A percentile compares a stretch with the other conserved stretches of the same genome.
Conservation (phyloP, 2,888 invertebrate species). For the Petrolisthes manimaculis region DNA sequence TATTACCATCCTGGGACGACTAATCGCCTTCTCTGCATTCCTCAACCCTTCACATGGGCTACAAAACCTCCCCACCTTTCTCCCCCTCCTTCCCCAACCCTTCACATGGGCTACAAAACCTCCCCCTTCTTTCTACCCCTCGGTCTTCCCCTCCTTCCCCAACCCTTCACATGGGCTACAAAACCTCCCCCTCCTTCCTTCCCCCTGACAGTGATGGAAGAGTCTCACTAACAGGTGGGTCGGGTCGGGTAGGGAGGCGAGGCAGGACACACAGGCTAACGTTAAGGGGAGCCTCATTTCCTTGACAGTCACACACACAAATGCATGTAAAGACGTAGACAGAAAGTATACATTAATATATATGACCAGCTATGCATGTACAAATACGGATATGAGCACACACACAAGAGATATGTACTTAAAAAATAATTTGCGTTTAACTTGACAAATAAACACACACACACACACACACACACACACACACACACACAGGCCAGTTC, state of each 20-base stretch:
- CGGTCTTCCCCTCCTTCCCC: slow-evolving; percentile 10
- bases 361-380: too few relatives aligned
- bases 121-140: not conserved
- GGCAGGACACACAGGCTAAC: too few relatives aligned
- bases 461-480: too few relatives aligned
- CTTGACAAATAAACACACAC: too few relatives aligned
- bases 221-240: slow-evolving; percentile 24
- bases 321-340: too few relatives aligned
- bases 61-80: not conserved
- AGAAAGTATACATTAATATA: too few relatives aligned
- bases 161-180: not conserved
- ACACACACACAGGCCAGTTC: too few relatives aligned
- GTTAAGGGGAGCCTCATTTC: too few relatives aligned
- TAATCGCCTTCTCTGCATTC: not conserved
- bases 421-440: too few relatives aligned
- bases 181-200: not conserved
- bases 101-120: not conserved
- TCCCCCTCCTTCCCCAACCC: not conserved
- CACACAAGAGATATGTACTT: too few relatives aligned
- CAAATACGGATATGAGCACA: too few relatives aligned
- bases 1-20: not conserved
- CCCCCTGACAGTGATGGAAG: slow-evolving; percentile 30
- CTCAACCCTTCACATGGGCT: not conserved
- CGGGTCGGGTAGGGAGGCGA: not conserved
- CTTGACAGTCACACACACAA: too few relatives aligned